A percentile compares a stretch with the other conserved stretches of the same genome.
Conservation (phyloP, 1,140 invertebrate genomes). For the Drosophila murphyi region DNA sequence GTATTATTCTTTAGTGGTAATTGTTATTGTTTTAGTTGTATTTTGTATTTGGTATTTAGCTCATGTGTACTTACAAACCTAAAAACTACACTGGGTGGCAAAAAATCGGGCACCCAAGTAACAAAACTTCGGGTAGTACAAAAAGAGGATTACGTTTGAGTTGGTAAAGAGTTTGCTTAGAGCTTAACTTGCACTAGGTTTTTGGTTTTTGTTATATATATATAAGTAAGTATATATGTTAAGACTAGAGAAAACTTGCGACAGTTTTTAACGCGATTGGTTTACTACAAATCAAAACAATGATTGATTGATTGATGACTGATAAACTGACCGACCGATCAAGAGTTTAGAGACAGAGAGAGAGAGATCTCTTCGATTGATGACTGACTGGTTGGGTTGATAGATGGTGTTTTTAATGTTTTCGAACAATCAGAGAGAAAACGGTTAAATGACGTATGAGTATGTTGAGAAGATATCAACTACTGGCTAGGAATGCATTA, state of each 20-base stretch:
- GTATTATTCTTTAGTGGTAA: conserved; percentile 18
- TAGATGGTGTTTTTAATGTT: conserved; percentile 21
- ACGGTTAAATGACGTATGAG: not conserved
- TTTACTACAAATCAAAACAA: conserved; percentile 43
- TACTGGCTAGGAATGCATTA: conserved; percentile 28
- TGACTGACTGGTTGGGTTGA: conserved; percentile 31
- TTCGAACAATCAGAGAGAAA: not conserved
- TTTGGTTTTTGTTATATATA: conserved; percentile 35
- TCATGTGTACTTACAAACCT: conserved; percentile 73
- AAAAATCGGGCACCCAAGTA: conserved; percentile 62
- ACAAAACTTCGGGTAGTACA: conserved; percentile 49
- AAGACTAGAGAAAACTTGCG: conserved; percentile 32
- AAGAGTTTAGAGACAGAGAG: not conserved
- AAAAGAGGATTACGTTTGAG: conserved; percentile 18
- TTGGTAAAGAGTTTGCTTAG: conserved; percentile 50
- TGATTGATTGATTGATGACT: conserved; percentile 28
- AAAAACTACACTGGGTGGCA: conserved; percentile 66
- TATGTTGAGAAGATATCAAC: conserved; percentile 9
- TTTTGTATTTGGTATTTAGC: conserved; percentile 40
- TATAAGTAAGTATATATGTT: conserved; percentile 24
- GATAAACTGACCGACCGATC: not conserved
- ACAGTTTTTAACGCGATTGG: conserved; percentile 16
- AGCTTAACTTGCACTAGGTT: conserved; percentile 67
- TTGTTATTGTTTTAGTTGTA: conserved; percentile 22
- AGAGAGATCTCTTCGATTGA: not conserved